Evolutionary conservation across 23 tunicate genomes (phyloP).

Genomic region (Styela clava): DNA sequence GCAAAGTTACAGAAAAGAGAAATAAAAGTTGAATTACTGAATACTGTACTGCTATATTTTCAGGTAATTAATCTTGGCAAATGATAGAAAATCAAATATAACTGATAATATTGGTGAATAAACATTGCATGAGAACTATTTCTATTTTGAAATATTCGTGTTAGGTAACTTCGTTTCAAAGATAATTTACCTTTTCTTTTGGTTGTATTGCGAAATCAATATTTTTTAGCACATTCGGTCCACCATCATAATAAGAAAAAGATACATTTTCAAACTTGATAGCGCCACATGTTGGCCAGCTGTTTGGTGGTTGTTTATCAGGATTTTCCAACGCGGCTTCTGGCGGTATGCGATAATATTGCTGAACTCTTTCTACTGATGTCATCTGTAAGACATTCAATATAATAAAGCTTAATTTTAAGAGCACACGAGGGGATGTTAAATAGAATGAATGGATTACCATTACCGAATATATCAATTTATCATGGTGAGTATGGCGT

Average conservation of each 20-base stretch:
- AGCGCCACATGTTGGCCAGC: constrained; percentile 11
- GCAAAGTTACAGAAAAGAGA: no score
- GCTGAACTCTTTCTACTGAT: constrained; percentile 30
- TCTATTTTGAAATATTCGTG: neutral
- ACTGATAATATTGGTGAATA: neutral
- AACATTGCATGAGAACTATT: neutral
- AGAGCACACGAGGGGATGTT: no score
- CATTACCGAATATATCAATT: no score
- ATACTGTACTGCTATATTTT: no score
- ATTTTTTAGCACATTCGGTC: constrained; percentile 11
- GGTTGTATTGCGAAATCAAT: neutral
- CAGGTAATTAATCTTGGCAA: no score
- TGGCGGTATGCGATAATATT: constrained; percentile 25
- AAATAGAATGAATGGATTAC: no score
- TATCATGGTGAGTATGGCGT: no score
- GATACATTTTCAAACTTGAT: constrained; percentile 22
- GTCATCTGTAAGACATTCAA: no score
- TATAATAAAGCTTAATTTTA: no score
- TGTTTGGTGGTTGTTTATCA: neutral
- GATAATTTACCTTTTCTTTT: constrained; percentile 1
- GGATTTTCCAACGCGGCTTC: constrained; percentile 17
- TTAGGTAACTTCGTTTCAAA: neutral
- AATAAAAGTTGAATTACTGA: no score
- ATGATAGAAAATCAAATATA: no score
- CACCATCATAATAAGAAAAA: constrained; percentile 12